A percentile compares a stretch with the other conserved stretches of the same genome.
phyloP scores from a whole-genome alignment of 2,888 invertebrate species.

The Timema podura region DNA sequence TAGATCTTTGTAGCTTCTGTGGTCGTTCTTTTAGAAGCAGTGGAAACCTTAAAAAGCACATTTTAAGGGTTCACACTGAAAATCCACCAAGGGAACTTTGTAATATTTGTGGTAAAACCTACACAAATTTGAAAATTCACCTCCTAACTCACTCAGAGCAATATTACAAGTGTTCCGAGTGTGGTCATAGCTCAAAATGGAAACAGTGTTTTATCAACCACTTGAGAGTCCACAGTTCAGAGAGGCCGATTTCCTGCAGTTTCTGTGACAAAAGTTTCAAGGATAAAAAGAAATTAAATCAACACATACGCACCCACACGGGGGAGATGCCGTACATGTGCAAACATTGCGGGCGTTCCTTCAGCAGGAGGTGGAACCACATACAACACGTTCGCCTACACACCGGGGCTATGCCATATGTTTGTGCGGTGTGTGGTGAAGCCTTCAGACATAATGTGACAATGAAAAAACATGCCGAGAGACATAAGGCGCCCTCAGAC shows the following conservation, averaged over 20 bases:
- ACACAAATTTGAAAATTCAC: slow-evolving; percentile 11
- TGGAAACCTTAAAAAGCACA: no score
- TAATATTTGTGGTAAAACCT: no score
- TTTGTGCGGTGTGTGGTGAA: slow-evolving; percentile 17
- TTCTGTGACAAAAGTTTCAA: slow-evolving; percentile 24
- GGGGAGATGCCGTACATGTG: slow-evolving; percentile 20
- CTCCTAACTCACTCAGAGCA: slow-evolving; percentile 16
- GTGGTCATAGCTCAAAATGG: slow-evolving; percentile 14
- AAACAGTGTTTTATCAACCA: slow-evolving; percentile 17
- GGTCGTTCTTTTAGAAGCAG: no score
- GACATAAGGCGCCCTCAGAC: neutral
- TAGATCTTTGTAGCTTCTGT: no score
- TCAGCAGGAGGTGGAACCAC: slow-evolving; percentile 20
- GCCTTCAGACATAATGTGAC: slow-evolving; percentile 24
- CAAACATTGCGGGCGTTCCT: slow-evolving; percentile 13
- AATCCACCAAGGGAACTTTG: no score
- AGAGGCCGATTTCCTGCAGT: slow-evolving; percentile 17
- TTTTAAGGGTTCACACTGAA: no score
- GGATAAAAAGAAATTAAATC: slow-evolving; percentile 19
- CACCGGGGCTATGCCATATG: slow-evolving; percentile 21
- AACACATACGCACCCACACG: slow-evolving; percentile 20
- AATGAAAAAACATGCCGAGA: slow-evolving; percentile 17
- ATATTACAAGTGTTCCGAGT: slow-evolving; percentile 16
- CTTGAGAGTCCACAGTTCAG: slow-evolving; percentile 16
- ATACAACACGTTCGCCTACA: slow-evolving; percentile 22